Evolutionary conservation across 2,888 invertebrate genomes (phyloP), one percentile per base, ranked within the genome.

Genomic region (Drosophila villosipedis): DNA sequence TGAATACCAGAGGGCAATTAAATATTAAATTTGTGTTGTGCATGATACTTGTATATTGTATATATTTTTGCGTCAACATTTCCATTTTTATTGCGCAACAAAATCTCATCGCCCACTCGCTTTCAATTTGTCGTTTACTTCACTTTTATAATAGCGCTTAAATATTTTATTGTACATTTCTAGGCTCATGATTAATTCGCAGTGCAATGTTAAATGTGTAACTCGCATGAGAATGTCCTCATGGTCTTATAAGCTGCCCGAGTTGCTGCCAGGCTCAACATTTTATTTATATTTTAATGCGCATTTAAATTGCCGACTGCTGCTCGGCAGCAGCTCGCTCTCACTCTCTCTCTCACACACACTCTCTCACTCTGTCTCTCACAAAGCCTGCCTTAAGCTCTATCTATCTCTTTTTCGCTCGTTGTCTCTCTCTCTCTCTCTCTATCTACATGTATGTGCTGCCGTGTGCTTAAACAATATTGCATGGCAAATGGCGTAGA

Each of bases 401-500:
- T 39, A 35, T 16, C 57, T 4, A 12, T 22, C 50, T 25, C 30
- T 4, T 2, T 9, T 9, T 9, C 47, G 4, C 19, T 37, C 16
- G 1, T 6, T 16, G 5, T 25, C 25, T 25, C 28, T 33, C 14
- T 1, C 0, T 47, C 4, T 7, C 6, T 22, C 22, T 47, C 22
- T 22, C 7, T 12, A n/a, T 0, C 1, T 7, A 12, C 50, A n/a
- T 65, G 65, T 39, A 65, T 55, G 35, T 63, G 22, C 55, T 39
- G 39, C 28, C 55, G 67, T 78, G 76, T 79, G 68, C 73, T 80
- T 80, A 73, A 82, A 73, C 78, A 80, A 83, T 82, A 83, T 83
- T 83, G 82, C 72, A 83, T 80, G 83, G 78, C 78, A 83, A 83
- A 82, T 80, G 83, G 81, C 83, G 83, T 76, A 81, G 82, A 82